A percentile compares a stretch with the other conserved stretches of the same genome.
These are phyloP conservation scores for Xenopus laevis DNA, from an alignment of 2,113 vertebrate genomes.

Conservation along the genomic window DNA sequence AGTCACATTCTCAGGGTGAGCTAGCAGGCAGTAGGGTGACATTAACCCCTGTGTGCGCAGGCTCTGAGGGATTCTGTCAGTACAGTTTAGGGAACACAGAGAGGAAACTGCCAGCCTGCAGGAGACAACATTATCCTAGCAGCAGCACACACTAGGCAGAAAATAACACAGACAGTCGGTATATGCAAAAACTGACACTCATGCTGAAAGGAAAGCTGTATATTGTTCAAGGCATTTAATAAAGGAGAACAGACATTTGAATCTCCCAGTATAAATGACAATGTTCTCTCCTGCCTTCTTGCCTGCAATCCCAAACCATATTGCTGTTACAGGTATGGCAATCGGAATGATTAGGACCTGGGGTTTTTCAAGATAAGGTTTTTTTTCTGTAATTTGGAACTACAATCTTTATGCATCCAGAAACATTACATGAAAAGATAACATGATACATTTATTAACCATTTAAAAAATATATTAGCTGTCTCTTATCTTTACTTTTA, in stretches of 20 bases:
- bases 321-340: too few relatives aligned
- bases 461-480: too few relatives aligned
- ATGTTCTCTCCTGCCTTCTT: neutral
- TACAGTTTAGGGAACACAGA: slow-evolving; percentile 65
- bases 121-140: slow-evolving; percentile 36
- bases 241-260: neutral
- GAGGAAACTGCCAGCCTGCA: slow-evolving; percentile 62
- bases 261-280: neutral
- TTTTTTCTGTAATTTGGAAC: too few relatives aligned
- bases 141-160: slow-evolving; percentile 11
- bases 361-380: too few relatives aligned
- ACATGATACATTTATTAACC: too few relatives aligned
- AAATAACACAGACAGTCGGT: slow-evolving; percentile 63
- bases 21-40: slow-evolving; percentile 45
- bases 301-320: too few relatives aligned
- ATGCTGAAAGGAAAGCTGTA: too few relatives aligned
- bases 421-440: too few relatives aligned
- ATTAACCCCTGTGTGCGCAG: slow-evolving; percentile 49
- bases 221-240: too few relatives aligned
- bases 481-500: too few relatives aligned
- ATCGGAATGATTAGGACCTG: too few relatives aligned
- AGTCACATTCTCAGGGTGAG: slow-evolving; percentile 46
- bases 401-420: too few relatives aligned
- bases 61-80: slow-evolving; percentile 66
- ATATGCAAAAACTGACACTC: slow-evolving; percentile 28